Conservation (phyloP, 2,888 invertebrate species). For the Cataglyphis altisquamis region DNA sequence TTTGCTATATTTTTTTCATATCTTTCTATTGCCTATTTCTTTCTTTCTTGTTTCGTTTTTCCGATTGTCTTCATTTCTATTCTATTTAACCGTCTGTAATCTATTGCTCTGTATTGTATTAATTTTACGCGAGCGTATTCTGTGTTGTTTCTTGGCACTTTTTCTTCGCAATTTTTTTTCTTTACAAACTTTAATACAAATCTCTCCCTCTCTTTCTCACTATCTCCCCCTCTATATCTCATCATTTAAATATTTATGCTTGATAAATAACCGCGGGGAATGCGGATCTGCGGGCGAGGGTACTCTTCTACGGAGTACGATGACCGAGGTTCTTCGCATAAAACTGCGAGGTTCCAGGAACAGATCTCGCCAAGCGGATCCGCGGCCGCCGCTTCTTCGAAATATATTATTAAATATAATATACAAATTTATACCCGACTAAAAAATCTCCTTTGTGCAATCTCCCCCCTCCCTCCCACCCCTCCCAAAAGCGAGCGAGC, state of each 20-base stretch:
- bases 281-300: constrained; percentile 68
- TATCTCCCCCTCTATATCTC: constrained; percentile 56
- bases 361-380: constrained; percentile 70
- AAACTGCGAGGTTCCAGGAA: constrained; percentile 82
- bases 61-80: constrained; percentile 10
- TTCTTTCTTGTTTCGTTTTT: neutral
- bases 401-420: constrained; percentile 86
- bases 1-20: constrained; percentile 1
- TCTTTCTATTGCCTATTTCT: constrained; percentile 28
- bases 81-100: neutral
- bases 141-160: constrained; percentile 79
- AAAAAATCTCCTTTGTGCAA: constrained; percentile 82
- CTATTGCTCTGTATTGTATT: constrained; percentile 38
- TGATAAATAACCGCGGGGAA: constrained; percentile 83
- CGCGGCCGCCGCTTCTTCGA: constrained; percentile 78
- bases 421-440: constrained; percentile 84
- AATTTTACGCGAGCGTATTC: constrained; percentile 40
- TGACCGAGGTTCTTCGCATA: constrained; percentile 79
- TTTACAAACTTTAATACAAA: constrained; percentile 61
- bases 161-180: constrained; percentile 78
- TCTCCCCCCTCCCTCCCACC: constrained; percentile 29
- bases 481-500: constrained; percentile 62
- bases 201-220: constrained; percentile 58
- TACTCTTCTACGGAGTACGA: constrained; percentile 58
- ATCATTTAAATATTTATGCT: constrained; percentile 83